Evolutionary conservation across 2,113 vertebrate genomes (phyloP).

Genomic region (Acrocephalus kingi): DNA sequence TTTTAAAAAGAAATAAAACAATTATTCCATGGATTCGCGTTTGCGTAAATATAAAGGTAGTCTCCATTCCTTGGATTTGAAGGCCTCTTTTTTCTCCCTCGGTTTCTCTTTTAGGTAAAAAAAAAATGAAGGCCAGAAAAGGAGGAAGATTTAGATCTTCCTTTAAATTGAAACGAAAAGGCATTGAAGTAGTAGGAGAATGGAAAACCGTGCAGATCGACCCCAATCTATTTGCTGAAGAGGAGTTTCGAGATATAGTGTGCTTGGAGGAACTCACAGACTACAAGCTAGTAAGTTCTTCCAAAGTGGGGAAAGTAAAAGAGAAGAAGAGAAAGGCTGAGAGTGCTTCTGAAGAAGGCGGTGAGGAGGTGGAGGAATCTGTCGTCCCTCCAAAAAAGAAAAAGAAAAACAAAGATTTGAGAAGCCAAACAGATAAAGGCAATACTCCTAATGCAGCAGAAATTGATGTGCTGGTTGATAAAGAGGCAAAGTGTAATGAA

Average conservation of each 20-base stretch:
- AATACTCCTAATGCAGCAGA: neutral
- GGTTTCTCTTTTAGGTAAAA: conserved; percentile 24
- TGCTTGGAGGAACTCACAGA: conserved; percentile 93
- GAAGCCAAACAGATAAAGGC: neutral
- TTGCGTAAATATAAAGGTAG: neutral
- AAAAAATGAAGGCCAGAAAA: conserved; percentile 80
- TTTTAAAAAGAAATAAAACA: too few species aligned
- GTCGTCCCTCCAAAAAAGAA: conserved; percentile 57
- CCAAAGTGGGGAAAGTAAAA: conserved; percentile 54
- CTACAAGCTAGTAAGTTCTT: conserved; percentile 81
- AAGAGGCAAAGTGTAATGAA: neutral
- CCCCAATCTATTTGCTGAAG: conserved; percentile 84
- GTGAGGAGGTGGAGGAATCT: neutral
- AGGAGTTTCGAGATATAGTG: conserved; percentile 84
- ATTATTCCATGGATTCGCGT: fast-evolving
- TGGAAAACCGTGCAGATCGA: conserved; percentile 89
- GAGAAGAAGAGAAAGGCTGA: conserved; percentile 77
- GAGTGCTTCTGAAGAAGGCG: neutral
- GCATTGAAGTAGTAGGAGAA: conserved; percentile 82
- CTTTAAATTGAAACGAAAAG: conserved; percentile 68
- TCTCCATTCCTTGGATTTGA: neutral
- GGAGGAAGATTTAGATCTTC: conserved; percentile 22
- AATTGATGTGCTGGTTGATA: neutral
- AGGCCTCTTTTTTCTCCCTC: neutral
- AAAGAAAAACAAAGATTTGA: conserved; percentile 47